These are phyloP conservation scores for Plebejus anna DNA, from an alignment of 2,888 invertebrate genomes.

Conservation along the genomic window DNA sequence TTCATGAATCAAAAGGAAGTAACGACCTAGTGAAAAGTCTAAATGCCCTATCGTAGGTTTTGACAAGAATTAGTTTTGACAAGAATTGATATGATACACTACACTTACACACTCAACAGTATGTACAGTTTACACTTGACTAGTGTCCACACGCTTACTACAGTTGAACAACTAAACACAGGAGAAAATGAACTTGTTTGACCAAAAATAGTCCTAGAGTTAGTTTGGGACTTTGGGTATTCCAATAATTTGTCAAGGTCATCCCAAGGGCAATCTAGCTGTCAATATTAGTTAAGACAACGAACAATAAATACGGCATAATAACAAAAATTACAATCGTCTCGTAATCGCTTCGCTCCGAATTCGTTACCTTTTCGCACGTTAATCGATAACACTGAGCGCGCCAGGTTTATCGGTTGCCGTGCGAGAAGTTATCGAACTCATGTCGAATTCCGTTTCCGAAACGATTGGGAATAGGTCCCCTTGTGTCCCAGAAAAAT, in stretches of 20 bases:
- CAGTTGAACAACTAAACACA: too few relatives aligned
- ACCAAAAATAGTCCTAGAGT: background rate
- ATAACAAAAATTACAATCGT: background rate
- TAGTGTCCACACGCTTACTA: too few relatives aligned
- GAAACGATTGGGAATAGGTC: background rate
- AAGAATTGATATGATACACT: background rate
- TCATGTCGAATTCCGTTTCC: background rate
- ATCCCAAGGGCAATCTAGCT: background rate
- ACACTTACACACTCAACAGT: background rate
- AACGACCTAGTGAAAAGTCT: background rate
- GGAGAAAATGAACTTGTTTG: too few relatives aligned
- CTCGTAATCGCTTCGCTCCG: background rate
- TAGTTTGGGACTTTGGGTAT: background rate
- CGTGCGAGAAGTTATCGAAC: background rate
- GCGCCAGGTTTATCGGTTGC: background rate
- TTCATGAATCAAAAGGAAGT: background rate
- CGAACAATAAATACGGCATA: background rate
- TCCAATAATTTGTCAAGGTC: background rate
- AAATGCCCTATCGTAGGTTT: background rate
- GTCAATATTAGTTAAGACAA: background rate
- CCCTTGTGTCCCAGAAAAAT: too few relatives aligned
- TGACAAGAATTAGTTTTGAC: background rate
- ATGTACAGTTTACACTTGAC: too few relatives aligned
- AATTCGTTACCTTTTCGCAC: background rate
- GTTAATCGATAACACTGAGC: background rate